Evolutionary conservation across 2,888 invertebrate species (phyloP).

Genomic region (Podabrus alpinus): DNA sequence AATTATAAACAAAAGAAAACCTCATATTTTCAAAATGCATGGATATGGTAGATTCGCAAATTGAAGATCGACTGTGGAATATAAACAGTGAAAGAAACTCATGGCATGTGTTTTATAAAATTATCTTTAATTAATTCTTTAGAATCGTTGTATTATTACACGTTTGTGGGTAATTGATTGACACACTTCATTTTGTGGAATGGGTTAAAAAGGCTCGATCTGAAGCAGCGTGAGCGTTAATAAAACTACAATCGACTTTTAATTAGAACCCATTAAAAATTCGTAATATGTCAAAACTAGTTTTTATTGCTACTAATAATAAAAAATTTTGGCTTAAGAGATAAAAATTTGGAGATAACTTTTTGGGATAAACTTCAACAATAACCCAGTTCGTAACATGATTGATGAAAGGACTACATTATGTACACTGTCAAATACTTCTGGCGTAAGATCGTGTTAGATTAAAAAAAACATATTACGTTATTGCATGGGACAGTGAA

Average conservation of each 20-base stretch:
- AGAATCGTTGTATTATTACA: not conserved
- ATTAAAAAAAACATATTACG: slow-evolving; percentile 39
- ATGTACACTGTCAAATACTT: slow-evolving; percentile 33
- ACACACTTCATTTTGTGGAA: not conserved
- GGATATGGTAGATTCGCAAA: too few relatives aligned
- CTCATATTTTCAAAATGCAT: too few relatives aligned
- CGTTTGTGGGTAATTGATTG: not conserved
- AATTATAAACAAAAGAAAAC: too few relatives aligned
- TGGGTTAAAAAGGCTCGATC: not conserved
- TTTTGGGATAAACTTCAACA: not conserved
- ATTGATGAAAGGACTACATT: slow-evolving; percentile 33
- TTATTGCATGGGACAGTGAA: slow-evolving; percentile 38
- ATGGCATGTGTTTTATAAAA: not conserved
- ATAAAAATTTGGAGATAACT: not conserved
- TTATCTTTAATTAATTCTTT: not conserved
- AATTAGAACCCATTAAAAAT: not conserved
- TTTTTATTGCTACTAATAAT: not conserved
- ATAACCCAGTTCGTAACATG: slow-evolving; percentile 27
- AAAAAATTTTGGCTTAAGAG: not conserved
- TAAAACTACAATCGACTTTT: not conserved
- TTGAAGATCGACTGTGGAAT: not conserved
- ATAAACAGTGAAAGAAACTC: not conserved
- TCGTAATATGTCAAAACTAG: not conserved
- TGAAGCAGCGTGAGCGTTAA: not conserved
- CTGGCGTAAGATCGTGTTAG: slow-evolving; percentile 37